phyloP scores from a whole-genome alignment of 1,140 invertebrate genomes.

The Dendrolimus kikuchii region DNA sequence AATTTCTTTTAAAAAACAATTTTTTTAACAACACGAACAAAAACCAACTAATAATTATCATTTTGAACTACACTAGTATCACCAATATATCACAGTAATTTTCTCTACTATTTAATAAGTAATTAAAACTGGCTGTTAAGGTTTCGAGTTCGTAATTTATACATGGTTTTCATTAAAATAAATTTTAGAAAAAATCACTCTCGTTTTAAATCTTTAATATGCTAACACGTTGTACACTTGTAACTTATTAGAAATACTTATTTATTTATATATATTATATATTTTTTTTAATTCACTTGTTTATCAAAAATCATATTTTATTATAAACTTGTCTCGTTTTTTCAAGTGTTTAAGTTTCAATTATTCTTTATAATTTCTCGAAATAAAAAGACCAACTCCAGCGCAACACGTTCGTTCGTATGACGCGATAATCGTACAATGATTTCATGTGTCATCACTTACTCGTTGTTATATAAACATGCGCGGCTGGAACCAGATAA shows the following conservation, averaged over 20 bases:
- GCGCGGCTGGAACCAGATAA: slow-evolving; percentile 24
- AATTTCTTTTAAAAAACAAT: slow-evolving; percentile 16
- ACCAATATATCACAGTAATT: slow-evolving; percentile 44
- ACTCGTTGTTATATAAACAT: slow-evolving; percentile 23
- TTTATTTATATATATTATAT: no score
- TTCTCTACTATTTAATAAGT: slow-evolving; percentile 3
- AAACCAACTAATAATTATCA: slow-evolving; percentile 51
- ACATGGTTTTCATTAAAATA: neutral
- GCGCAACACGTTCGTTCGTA: slow-evolving; percentile 8
- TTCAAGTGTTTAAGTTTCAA: no score
- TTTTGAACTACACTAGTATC: slow-evolving; percentile 37
- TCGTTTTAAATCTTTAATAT: no score
- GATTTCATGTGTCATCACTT: slow-evolving; percentile 2
- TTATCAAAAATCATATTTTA: no score
- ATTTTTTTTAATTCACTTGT: no score
- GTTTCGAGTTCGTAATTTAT: slow-evolving; percentile 10
- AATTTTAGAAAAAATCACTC: no score
- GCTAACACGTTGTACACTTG: no score
- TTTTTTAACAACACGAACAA: slow-evolving; percentile 28
- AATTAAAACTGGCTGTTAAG: neutral
- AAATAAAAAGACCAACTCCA: no score
- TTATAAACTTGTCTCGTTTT: no score
- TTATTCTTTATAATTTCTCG: no score
- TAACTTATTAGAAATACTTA: no score
- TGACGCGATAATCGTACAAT: slow-evolving; percentile 8